phyloP scores from a whole-genome alignment of 1,140 invertebrate genomes.

The Pectinophora gossypiella region DNA sequence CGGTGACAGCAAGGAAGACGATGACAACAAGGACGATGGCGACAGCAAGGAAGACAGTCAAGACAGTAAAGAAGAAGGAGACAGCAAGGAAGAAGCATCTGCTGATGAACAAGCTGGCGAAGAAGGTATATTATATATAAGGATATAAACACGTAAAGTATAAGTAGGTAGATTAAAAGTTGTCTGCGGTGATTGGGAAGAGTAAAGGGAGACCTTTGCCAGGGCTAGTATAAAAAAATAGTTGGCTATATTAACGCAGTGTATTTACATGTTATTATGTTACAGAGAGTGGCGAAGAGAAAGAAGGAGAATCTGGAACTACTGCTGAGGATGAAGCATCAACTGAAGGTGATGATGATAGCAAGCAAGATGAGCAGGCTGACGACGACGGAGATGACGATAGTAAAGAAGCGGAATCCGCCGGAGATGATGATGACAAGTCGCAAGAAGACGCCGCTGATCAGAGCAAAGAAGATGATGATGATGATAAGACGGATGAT shows the following conservation, averaged over 20 bases:
- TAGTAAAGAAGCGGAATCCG: conserved; percentile 27
- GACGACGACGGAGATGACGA: conserved; percentile 29
- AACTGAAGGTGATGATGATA: conserved; percentile 36
- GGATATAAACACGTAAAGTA: no score
- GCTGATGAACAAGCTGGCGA: conserved; percentile 46
- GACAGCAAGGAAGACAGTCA: conserved; percentile 20
- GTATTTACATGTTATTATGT: no score
- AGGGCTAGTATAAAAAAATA: no score
- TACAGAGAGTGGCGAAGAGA: conserved; percentile 52
- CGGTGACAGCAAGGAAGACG: conserved; percentile 51
- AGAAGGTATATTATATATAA: conserved; percentile 30
- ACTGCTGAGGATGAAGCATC: conserved; percentile 16
- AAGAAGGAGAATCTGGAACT: conserved; percentile 23
- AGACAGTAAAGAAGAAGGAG: conserved; percentile 20
- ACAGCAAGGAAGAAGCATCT: conserved; percentile 32
- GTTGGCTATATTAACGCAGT: no score
- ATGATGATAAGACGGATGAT: conserved; percentile 44
- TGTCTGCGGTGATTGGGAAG: no score
- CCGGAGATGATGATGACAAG: conserved; percentile 26
- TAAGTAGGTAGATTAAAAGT: no score
- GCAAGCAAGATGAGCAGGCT: conserved; percentile 26
- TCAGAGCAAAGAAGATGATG: conserved; percentile 42
- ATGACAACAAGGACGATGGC: conserved; percentile 38
- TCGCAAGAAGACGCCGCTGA: conserved; percentile 31
- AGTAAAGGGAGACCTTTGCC: no score